Conservation (phyloP, 2,888 invertebrate genomes). For the Gisinianus flammeolus region DNA sequence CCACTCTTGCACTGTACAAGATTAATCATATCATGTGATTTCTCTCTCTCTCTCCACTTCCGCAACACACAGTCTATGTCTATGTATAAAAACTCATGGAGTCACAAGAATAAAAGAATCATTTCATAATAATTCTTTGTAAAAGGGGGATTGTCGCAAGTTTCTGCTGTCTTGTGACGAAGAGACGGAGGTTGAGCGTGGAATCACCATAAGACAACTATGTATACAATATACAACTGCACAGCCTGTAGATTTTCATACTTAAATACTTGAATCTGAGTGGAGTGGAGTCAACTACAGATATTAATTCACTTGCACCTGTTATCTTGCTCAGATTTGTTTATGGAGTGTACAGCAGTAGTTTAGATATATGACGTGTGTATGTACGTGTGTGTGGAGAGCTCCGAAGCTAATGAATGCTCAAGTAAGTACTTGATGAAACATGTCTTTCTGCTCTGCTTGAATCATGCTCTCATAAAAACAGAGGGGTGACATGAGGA, state of each 20-base stretch:
- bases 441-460: conserved; percentile 35
- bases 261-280: neutral
- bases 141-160: neutral
- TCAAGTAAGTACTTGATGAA: conserved; percentile 10
- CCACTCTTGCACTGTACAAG: conserved; percentile 1
- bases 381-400: neutral
- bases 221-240: too few relatives aligned
- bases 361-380: too few relatives aligned
- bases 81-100: neutral
- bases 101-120: neutral
- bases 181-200: too few relatives aligned
- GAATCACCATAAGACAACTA: too few relatives aligned
- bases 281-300: neutral
- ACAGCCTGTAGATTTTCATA: neutral
- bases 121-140: neutral
- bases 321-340: neutral
- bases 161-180: neutral
- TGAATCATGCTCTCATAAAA: conserved; percentile 16
- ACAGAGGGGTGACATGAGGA: conserved; percentile 35
- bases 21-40: conserved; percentile 16
- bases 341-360: too few relatives aligned
- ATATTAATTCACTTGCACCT: conserved; percentile 7
- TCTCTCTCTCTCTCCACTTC: neutral
- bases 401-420: neutral
- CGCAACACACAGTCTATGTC: neutral